Evolutionary conservation across 2,888 invertebrate genomes (phyloP).

Genomic region (Pammene fasciana): DNA sequence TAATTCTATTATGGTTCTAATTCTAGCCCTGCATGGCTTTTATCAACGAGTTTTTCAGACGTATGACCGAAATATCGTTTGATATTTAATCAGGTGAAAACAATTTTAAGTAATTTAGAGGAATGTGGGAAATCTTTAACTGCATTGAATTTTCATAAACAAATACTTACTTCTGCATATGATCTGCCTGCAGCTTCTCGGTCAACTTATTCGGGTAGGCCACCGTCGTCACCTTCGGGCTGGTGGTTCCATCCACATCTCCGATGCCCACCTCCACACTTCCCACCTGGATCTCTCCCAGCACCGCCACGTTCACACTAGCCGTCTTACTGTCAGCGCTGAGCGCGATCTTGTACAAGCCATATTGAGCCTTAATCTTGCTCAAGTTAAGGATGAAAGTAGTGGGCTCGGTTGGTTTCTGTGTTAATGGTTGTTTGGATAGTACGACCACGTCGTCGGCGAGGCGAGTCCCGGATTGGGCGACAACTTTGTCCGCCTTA

Average conservation of each 20-base stretch:
- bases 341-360: slow-evolving; percentile 92
- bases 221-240: slow-evolving; percentile 89
- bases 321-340: slow-evolving; percentile 86
- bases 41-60: no score
- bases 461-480: slow-evolving; percentile 89
- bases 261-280: slow-evolving; percentile 93
- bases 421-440: slow-evolving; percentile 84
- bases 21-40: no score
- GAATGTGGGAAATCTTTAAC: no score
- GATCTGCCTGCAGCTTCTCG: slow-evolving; percentile 91
- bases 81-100: no score
- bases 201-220: slow-evolving; percentile 88
- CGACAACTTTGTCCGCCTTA: slow-evolving; percentile 86
- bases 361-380: slow-evolving; percentile 90
- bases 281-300: slow-evolving; percentile 90
- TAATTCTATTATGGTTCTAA: no score
- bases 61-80: no score
- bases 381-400: slow-evolving; percentile 90
- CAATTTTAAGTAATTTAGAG: no score
- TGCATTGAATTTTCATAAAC: no score
- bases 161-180: slow-evolving; percentile 88
- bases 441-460: slow-evolving; percentile 90
- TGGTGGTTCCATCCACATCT: slow-evolving; percentile 94
- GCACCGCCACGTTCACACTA: slow-evolving; percentile 86
- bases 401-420: slow-evolving; percentile 83